phyloP scores from a whole-genome alignment of 2,797 vertebrate species.

The Xenentodon cancila region DNA sequence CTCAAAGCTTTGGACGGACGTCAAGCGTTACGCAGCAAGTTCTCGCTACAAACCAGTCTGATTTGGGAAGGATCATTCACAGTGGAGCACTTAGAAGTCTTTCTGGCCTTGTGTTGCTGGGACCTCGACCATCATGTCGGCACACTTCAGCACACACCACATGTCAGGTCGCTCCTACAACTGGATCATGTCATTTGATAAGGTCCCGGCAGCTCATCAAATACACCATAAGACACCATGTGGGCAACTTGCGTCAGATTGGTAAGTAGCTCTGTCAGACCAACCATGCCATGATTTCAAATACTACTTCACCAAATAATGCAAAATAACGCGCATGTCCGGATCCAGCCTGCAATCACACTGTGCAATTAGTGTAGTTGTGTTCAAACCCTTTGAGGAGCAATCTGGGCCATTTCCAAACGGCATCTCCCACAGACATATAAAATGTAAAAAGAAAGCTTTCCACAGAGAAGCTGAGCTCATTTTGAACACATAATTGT shows the following conservation, averaged over 20 bases:
- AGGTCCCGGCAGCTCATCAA: constrained; percentile 9
- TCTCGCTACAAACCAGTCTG: constrained; percentile 17
- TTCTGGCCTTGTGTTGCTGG: constrained; percentile 14
- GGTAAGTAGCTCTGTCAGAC: too few relatives aligned
- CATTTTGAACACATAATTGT: constrained; percentile 80
- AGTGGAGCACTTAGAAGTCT: constrained; percentile 18
- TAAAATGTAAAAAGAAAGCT: constrained; percentile 19
- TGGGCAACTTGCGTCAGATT: constrained; percentile 10
- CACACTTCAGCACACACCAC: not conserved
- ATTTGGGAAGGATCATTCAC: too few relatives aligned
- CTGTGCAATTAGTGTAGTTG: constrained; percentile 57
- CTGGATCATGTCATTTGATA: constrained; percentile 41
- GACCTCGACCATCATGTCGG: not conserved
- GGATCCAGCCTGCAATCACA: constrained; percentile 67
- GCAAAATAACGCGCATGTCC: constrained; percentile 56
- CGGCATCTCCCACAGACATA: constrained; percentile 61
- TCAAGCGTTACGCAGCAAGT: constrained; percentile 4
- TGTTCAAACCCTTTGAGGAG: constrained; percentile 65
- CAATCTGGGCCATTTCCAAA: constrained; percentile 75
- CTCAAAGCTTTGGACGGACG: not conserved
- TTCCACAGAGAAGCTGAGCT: constrained; percentile 75
- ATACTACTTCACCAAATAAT: constrained; percentile 40
- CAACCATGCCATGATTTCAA: constrained; percentile 38
- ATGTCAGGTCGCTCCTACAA: too few relatives aligned
- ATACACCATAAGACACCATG: constrained; percentile 16